Percentiles rank a stretch among this genome's conserved stretches.
Evolutionary conservation across 2,888 invertebrate species (phyloP).

Genomic region (Odontocolon sp.): DNA sequence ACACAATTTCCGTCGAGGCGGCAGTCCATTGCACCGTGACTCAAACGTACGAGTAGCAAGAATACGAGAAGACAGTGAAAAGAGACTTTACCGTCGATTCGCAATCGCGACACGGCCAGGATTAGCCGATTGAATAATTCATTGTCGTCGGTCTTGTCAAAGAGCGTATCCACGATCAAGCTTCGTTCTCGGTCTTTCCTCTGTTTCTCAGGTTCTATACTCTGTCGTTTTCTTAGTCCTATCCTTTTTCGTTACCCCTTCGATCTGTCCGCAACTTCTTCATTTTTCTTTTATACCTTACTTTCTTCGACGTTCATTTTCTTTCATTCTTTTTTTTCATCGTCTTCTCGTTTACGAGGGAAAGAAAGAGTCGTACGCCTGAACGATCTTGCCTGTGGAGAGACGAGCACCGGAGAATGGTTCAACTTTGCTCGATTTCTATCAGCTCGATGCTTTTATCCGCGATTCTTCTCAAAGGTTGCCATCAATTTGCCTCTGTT

Average conservation of each 20-base stretch:
- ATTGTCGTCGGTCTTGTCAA: constrained; percentile 78
- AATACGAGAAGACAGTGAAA: constrained; percentile 42
- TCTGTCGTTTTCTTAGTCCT: not conserved
- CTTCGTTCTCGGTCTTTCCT: constrained; percentile 55
- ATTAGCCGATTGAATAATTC: constrained; percentile 79
- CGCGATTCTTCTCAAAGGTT: constrained; percentile 11
- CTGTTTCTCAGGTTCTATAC: constrained; percentile 30
- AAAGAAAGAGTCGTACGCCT: constrained; percentile 65
- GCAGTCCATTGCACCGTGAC: constrained; percentile 4
- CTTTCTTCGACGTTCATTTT: constrained; percentile 44
- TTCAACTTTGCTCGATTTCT: constrained; percentile 34
- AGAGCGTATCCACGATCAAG: constrained; percentile 65
- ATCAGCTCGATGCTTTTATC: constrained; percentile 34
- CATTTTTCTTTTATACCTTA: constrained; percentile 26
- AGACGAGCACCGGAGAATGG: constrained; percentile 22
- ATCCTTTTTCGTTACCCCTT: not conserved
- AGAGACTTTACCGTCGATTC: constrained; percentile 67
- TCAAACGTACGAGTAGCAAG: constrained; percentile 16
- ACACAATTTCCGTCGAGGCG: constrained; percentile 54
- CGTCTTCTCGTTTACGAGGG: constrained; percentile 72
- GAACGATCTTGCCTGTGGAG: constrained; percentile 65
- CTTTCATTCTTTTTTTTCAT: constrained; percentile 48
- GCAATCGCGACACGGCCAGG: constrained; percentile 77
- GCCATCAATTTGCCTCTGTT: constrained; percentile 18
- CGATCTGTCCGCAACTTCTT: constrained; percentile 16